Evolutionary conservation across 2,888 invertebrate species (phyloP), one percentile per base, ranked within the genome.

Genomic region (Molorchus minor): DNA sequence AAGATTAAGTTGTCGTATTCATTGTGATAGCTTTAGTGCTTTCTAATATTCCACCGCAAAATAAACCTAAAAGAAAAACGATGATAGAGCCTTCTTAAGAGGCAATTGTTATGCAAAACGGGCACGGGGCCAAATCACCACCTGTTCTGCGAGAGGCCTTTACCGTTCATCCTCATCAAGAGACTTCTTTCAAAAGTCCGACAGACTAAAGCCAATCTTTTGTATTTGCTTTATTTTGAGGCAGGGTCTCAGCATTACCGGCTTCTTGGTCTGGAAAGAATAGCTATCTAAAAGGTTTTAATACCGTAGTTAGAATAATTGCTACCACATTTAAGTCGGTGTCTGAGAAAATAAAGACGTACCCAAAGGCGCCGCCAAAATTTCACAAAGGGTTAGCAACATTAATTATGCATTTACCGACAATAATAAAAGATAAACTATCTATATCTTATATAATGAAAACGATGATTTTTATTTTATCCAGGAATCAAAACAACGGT

Each of bases 301-400:
- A 80, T 78, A 75, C 79, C 75, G 78, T 79, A 81, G 80, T 81
- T 80, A 80, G 80, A 80, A 81, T 81, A 81, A 81, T 81, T 81
- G 80, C 80, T 77, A 75, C 79, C 77, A 80, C 79, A 80, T 79
- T 80, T 79, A 80, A 80, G 79, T 76, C 73, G 71, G 72, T 69
- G 74, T 75, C 75, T 77, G 72, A 71, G 70, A 61, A 59, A 75
- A 77, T 75, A 74, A 77, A 75, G 74, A 73, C 72, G 65, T 59
- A 63, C 43, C 54, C 70, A 74, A 65, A 52, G 58, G 61, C 67
- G 65, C 29, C 45, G 56, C 21, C 30, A 12, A 17, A 21, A 44
- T 13, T 25, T n/a, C n/a, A n/a, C n/a, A n/a, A n/a, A n/a, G n/a
- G n/a, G n/a, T n/a, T n/a, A n/a, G n/a, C n/a, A n/a, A n/a, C n/a